Percentiles rank a stretch among this genome's conserved stretches.
These are phyloP conservation scores for Coelopa pilipes DNA, from an alignment of 2,888 invertebrate genomes.

Conservation along the genomic window DNA sequence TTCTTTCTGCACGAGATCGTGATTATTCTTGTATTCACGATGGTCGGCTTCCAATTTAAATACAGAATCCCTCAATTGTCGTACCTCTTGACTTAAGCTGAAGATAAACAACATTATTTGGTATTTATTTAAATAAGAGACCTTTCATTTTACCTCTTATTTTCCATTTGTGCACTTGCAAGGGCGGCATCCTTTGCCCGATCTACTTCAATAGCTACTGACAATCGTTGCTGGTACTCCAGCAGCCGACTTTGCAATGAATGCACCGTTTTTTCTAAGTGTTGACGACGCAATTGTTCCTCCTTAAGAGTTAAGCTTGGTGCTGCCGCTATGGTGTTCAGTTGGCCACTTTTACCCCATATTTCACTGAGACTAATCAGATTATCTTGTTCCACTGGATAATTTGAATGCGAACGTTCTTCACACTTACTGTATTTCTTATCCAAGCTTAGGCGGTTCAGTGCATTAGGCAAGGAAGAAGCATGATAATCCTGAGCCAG, in stretches of 20 bases:
- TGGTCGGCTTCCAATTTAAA: constrained; percentile 62
- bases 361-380: constrained; percentile 64
- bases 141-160: constrained; percentile 69
- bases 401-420: constrained; percentile 23
- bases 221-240: constrained; percentile 82
- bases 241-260: constrained; percentile 78
- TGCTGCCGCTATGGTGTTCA: constrained; percentile 49
- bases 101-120: constrained; percentile 9
- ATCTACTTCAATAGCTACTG: constrained; percentile 82
- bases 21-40: constrained; percentile 66
- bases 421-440: constrained; percentile 28
- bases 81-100: constrained; percentile 53
- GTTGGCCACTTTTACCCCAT: constrained; percentile 62
- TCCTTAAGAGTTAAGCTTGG: constrained; percentile 73
- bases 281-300: constrained; percentile 80
- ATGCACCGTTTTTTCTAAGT: constrained; percentile 79
- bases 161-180: constrained; percentile 73
- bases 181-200: constrained; percentile 79
- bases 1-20: constrained; percentile 76
- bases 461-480: constrained; percentile 52
- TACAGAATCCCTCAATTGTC: constrained; percentile 50
- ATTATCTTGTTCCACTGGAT: constrained; percentile 44
- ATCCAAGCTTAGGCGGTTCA: constrained; percentile 39
- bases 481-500: constrained; percentile 27
- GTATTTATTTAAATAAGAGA: too few relatives aligned